phyloP scores from a whole-genome alignment of 37 sponge, comb jelly and placozoan genomes.

The Mnemiopsis leidyi region DNA sequence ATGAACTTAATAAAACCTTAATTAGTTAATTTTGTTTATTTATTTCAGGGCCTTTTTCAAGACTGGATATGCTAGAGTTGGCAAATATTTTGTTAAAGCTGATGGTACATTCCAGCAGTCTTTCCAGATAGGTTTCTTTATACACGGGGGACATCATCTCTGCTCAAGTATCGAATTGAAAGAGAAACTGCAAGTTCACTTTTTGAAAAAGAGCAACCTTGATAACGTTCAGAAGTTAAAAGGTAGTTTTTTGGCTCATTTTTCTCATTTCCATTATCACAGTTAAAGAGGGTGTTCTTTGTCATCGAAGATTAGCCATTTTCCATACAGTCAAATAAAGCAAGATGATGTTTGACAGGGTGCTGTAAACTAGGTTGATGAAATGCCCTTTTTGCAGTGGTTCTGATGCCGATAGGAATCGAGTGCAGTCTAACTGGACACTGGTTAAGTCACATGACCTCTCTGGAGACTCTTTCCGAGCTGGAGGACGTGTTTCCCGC shows the following conservation, averaged over 20 bases:
- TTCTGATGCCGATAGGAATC: slow-evolving; percentile 23
- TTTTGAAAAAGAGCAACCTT: slow-evolving; percentile 34
- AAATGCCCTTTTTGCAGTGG: too few species aligned
- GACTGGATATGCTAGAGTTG: slow-evolving; percentile 10
- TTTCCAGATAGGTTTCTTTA: slow-evolving; percentile 25
- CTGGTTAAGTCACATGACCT: not conserved
- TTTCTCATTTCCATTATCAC: too few species aligned
- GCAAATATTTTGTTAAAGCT: not conserved
- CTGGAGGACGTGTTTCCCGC: slow-evolving; percentile 29
- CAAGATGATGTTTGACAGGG: too few species aligned
- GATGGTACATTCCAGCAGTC: slow-evolving; percentile 5
- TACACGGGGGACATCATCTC: slow-evolving; percentile 33
- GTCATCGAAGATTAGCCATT: not conserved
- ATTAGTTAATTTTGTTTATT: too few species aligned
- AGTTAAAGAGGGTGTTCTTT: not conserved
- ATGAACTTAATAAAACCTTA: too few species aligned
- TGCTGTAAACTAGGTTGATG: too few species aligned
- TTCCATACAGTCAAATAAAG: not conserved
- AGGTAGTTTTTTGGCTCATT: too few species aligned
- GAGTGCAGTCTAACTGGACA: slow-evolving; percentile 23
- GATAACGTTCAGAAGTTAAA: slow-evolving; percentile 21
- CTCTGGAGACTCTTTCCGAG: not conserved
- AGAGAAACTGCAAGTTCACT: slow-evolving; percentile 26
- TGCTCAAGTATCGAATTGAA: slow-evolving; percentile 11
- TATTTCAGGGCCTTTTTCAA: slow-evolving; percentile 52